Evolutionary conservation across 2,797 vertebrate species (phyloP), one percentile per base, ranked within the genome.

Genomic region (Phoeniculus purpureus): DNA sequence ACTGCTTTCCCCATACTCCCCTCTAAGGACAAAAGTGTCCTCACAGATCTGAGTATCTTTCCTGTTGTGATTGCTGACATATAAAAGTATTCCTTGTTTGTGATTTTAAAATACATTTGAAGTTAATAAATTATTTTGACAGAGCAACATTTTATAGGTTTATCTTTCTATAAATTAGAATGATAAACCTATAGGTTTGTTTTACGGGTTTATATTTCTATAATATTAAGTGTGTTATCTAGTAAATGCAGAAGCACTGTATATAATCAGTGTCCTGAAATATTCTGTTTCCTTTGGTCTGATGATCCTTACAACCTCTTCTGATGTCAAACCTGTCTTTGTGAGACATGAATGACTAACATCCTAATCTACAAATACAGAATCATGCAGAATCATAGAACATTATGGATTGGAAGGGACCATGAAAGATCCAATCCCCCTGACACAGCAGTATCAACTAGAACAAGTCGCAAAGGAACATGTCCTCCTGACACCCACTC

Each of bases 291-390:
- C 40, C 34, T 79, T 64, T 48, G 8, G 23, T 82, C 80, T 45
- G 51, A 21, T 4, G 15, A n/a, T 60, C 9, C 0, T 1, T 66
- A 37, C 0, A 5, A 45, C 26, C 29, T 71, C 10, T 65, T 87
- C 64, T 59, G 64, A 64, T 43, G 23, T 18, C 34, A 37, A 37
- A 37, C 84, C 58, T 50, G 21, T 5, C 51, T 81, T 23, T 22
- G 40, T 67, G 43, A 87, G 21, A 72, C 9, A 16, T 66, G 7
- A 51, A 68, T 23, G 16, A 78, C 61, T 19, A 85, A 20, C 37
- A 94, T 23, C 9, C 11, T 72, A 34, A 60, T 70, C 27, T 80
- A 74, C 32, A 67, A 82, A 86, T 64, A 31, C 40, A 75, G 37
- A 37, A 8, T 37, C 37, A 37, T 12, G 12, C 37, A 37, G 37